Percentiles rank a stretch among this genome's conserved stretches.
phyloP scores from a whole-genome alignment of 2,113 vertebrate species.

The Sander vitreus region DNA sequence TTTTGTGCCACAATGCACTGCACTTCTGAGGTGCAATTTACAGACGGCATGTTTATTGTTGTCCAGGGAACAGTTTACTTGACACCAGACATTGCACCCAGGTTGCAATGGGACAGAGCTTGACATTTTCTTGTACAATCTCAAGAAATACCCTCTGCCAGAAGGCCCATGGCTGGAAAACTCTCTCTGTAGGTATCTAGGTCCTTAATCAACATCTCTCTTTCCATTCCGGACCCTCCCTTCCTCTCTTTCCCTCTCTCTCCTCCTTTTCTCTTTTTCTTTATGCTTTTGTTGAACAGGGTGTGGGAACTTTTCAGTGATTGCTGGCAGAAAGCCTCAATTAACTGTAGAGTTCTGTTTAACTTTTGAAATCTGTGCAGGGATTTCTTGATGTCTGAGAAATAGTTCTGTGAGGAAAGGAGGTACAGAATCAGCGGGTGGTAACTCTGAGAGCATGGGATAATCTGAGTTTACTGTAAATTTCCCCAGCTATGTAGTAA shows the following conservation, averaged over 20 bases:
- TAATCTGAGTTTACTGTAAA: constrained; percentile 1
- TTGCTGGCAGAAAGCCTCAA: constrained; percentile 37
- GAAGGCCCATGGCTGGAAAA: constrained; percentile 46
- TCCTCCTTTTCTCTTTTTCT: neutral
- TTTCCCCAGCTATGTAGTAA: neutral
- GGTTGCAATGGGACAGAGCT: constrained; percentile 46
- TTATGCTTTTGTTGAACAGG: constrained; percentile 11
- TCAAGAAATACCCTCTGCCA: constrained; percentile 30
- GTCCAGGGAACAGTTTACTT: constrained; percentile 58
- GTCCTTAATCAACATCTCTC: constrained; percentile 33
- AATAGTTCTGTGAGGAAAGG: constrained; percentile 18
- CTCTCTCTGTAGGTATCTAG: constrained; percentile 25
- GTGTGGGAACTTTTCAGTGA: constrained; percentile 29
- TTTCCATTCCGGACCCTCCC: constrained; percentile 6
- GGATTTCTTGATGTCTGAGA: constrained; percentile 32
- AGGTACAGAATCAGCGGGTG: constrained; percentile 1
- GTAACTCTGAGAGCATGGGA: neutral
- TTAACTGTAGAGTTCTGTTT: constrained; percentile 33
- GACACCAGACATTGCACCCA: constrained; percentile 49
- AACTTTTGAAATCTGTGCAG: constrained; percentile 13
- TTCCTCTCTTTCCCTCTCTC: neutral
- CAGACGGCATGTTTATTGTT: constrained; percentile 40
- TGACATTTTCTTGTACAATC: constrained; percentile 49
- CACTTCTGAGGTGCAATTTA: constrained; percentile 26
- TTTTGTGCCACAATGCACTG: constrained; percentile 34